Evolutionary conservation across 2,888 invertebrate genomes (phyloP).

Genomic region (Urechis unicinctus): DNA sequence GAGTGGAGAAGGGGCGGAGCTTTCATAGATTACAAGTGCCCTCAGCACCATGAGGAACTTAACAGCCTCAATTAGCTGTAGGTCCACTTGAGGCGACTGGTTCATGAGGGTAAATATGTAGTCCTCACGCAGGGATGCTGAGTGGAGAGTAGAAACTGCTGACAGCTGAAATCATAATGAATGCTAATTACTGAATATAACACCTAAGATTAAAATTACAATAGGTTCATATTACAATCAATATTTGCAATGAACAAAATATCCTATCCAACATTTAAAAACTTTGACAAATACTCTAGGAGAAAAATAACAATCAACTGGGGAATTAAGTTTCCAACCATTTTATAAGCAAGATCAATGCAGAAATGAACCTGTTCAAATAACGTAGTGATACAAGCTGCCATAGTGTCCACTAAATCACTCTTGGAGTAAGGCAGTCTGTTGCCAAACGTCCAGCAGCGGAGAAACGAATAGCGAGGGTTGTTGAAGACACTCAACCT

Average conservation of each 20-base stretch:
- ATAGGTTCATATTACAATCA: no score
- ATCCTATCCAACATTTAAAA: no score
- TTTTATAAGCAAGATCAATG: background rate
- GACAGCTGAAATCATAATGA: no score
- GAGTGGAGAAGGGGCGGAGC: constrained; percentile 50
- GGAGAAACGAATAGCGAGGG: constrained; percentile 18
- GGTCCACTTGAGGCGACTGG: constrained; percentile 34
- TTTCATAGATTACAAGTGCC: constrained; percentile 41
- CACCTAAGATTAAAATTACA: no score
- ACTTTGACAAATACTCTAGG: background rate
- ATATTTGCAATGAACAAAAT: no score
- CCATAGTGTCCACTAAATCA: constrained; percentile 5
- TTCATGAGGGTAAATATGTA: constrained; percentile 30
- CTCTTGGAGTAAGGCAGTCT: constrained; percentile 33
- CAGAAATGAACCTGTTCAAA: constrained; percentile 27
- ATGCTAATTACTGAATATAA: no score
- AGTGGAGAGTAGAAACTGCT: constrained; percentile 15
- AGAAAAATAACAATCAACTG: background rate
- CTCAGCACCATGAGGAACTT: constrained; percentile 51
- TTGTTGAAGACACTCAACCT: background rate
- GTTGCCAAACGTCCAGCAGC: constrained; percentile 50
- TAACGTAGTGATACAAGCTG: constrained; percentile 19
- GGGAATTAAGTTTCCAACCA: background rate
- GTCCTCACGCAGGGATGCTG: constrained; percentile 19
- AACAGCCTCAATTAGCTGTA: constrained; percentile 48